Evolutionary conservation across 2,797 vertebrate species (phyloP), one percentile per base, ranked within the genome.

Genomic region (Poecilia wingei): DNA sequence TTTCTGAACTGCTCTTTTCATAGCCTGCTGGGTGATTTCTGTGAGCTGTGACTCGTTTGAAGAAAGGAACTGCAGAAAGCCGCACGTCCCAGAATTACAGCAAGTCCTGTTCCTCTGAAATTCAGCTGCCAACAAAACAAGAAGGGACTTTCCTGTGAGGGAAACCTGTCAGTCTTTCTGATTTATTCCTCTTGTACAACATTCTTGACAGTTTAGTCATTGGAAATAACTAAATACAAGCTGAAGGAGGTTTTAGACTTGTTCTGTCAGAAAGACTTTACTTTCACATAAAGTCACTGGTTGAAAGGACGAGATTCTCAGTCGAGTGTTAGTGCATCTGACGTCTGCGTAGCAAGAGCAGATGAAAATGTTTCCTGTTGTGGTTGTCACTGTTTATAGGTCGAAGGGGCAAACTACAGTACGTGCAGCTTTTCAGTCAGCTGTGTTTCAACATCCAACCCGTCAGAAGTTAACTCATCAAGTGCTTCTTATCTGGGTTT

Each of bases 401-500:
- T 47, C 57, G 5, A 80, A 74, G 39, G 75, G 74, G 41, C 31
- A 64, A 76, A 43, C 25, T 16, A 4, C 72, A 39, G 25, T 80
- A 83, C 36, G 53, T 86, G 87, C 83, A 81, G 82, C 78, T 78
- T 83, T 80, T 91, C 89, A 84, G 64, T 86, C 81, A 84, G 33
- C 28, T 72, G 22, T 22, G n/a, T 72, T n/a, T 1, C 45, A 61
- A 70, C 55, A 73, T 53, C 39, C 33, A 31, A 6, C 53, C 25
- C n/a, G 28, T 61, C n/a, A 57, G 36, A 57, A 18, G 51, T 41
- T 55, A 45, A 43, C 64, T 6, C 39, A 39, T 22, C 36, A 39
- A 39, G 36, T 41, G 22, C 9, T 20, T 68, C 71, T 51, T 36
- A 51, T 36, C 1, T 22, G 18, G 51, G 31, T 25, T 36, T 18